Percentiles rank a stretch among this genome's conserved stretches.
phyloP scores from a whole-genome alignment of 2,113 vertebrate species.

The Rhinoptilus africanus region DNA sequence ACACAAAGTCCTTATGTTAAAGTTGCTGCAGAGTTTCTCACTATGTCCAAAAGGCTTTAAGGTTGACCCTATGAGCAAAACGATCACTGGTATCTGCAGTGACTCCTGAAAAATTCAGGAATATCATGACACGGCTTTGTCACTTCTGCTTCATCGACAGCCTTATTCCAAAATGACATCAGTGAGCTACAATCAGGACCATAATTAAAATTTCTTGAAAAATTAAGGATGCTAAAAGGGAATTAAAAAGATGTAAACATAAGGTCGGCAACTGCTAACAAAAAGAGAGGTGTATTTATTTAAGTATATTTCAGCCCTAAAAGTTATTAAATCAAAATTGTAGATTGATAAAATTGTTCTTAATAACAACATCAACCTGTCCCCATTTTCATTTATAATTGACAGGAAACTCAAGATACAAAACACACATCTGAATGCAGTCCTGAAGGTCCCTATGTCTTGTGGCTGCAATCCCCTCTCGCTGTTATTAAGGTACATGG shows the following conservation, averaged over 20 bases:
- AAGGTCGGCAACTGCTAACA: fast-evolving
- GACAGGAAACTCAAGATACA: background rate
- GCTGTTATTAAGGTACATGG: conserved; percentile 58
- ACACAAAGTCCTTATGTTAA: background rate
- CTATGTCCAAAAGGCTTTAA: background rate
- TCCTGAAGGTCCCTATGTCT: background rate
- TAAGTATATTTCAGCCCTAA: background rate
- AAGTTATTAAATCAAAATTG: background rate
- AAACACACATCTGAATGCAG: background rate
- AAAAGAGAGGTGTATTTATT: background rate
- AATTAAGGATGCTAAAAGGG: background rate
- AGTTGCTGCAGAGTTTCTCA: background rate
- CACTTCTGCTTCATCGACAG: background rate
- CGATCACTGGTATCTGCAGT: background rate
- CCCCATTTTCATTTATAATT: background rate
- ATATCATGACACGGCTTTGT: background rate
- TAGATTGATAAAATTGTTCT: background rate
- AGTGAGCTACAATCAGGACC: background rate
- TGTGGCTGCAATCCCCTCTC: background rate
- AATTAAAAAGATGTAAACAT: background rate
- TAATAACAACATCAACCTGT: background rate
- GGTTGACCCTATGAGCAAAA: background rate
- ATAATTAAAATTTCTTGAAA: background rate
- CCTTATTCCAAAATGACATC: background rate
- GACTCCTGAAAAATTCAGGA: background rate